Evolutionary conservation across 2,113 vertebrate genomes (phyloP).

Genomic region (Pterophyllum scalare): DNA sequence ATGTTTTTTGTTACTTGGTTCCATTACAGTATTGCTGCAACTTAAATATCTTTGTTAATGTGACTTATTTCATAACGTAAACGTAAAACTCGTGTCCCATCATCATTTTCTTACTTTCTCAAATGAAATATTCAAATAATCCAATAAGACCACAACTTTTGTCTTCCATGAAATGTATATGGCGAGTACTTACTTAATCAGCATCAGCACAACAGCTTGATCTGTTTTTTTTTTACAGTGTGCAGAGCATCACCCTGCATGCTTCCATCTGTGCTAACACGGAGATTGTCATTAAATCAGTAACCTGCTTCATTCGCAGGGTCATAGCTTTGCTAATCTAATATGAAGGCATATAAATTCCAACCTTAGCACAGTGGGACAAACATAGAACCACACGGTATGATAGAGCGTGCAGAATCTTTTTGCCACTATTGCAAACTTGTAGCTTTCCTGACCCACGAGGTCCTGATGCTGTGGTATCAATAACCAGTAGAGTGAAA

Average conservation of each 20-base stretch:
- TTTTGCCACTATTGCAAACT: background rate
- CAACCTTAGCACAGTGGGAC: background rate
- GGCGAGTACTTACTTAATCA: background rate
- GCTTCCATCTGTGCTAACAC: background rate
- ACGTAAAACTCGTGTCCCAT: background rate
- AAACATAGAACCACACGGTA: background rate
- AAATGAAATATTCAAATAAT: background rate
- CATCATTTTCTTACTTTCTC: background rate
- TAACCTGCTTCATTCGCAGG: background rate
- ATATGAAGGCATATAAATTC: background rate
- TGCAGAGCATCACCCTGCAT: background rate
- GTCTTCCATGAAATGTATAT: background rate
- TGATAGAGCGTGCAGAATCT: background rate
- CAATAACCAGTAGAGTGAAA: background rate
- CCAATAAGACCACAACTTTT: background rate
- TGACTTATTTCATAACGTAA: background rate
- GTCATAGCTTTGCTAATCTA: background rate
- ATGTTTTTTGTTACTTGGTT: too few relatives aligned
- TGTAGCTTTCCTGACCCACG: background rate
- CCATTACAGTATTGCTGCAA: too few relatives aligned
- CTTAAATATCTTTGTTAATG: background rate
- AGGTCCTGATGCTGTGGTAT: background rate
- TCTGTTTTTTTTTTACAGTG: background rate
- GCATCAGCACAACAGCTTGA: background rate
- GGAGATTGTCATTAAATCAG: background rate